A percentile compares a stretch with the other conserved stretches of the same genome.
Evolutionary conservation across 2,888 invertebrate genomes (phyloP).

Genomic region (Unio delphinus): DNA sequence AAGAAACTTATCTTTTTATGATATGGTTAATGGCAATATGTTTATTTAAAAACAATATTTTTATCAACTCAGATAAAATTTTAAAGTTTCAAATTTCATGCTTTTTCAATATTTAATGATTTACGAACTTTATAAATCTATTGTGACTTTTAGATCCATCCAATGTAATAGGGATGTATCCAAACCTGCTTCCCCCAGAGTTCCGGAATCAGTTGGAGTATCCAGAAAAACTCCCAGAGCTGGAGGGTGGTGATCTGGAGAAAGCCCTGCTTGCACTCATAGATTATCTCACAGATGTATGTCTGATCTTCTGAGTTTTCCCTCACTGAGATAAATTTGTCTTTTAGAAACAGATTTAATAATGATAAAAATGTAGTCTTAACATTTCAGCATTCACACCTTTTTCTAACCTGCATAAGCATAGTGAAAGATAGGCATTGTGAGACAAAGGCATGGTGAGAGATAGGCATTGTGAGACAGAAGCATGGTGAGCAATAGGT

Average conservation of each 20-base stretch:
- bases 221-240: conserved; percentile 75
- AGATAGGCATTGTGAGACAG: no score
- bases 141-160: conserved; percentile 81
- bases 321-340: background rate
- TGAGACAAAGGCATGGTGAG: no score
- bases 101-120: no score
- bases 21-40: background rate
- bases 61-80: background rate
- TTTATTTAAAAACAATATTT: background rate
- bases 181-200: conserved; percentile 83
- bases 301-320: conserved; percentile 1
- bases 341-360: background rate
- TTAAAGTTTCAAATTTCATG: background rate
- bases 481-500: no score
- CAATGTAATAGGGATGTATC: conserved; percentile 94
- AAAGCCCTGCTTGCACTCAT: conserved; percentile 90
- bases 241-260: conserved; percentile 89
- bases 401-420: no score
- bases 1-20: no score
- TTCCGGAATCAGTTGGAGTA: conserved; percentile 75
- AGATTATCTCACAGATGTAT: conserved; percentile 86
- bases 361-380: no score
- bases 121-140: background rate
- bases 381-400: no score
- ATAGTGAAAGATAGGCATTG: no score